Conservation (phyloP, 1,140 invertebrate genomes). For the Brachionus asplanchnoidis region DNA sequence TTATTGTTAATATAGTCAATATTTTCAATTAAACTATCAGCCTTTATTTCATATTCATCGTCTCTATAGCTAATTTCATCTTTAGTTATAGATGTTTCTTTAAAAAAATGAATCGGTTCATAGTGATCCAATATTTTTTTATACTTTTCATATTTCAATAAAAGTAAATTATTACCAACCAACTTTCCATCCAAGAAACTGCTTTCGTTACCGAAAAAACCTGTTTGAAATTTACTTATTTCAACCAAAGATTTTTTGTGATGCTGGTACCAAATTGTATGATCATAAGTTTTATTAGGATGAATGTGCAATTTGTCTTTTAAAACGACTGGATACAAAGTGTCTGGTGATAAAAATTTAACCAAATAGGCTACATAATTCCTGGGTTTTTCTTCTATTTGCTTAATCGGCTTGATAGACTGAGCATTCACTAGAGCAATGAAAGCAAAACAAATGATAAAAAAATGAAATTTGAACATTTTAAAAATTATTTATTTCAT, state of each 20-base stretch:
- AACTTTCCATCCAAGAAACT: neutral
- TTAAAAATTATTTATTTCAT: neutral
- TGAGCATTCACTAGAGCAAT: neutral
- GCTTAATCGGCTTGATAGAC: neutral
- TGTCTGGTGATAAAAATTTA: conserved; percentile 16
- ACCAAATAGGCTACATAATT: neutral
- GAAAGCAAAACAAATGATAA: neutral
- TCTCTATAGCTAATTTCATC: neutral
- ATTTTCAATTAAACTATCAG: neutral
- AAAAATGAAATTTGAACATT: neutral
- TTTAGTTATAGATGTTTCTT: neutral
- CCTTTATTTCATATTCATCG: neutral
- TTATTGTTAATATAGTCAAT: neutral
- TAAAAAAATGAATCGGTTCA: neutral
- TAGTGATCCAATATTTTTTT: neutral
- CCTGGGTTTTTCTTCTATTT: neutral
- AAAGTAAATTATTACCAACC: neutral
- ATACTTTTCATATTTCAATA: neutral
- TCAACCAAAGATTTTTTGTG: neutral
- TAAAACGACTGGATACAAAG: neutral
- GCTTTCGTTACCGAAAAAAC: neutral
- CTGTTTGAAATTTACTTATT: neutral
- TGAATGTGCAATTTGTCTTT: neutral
- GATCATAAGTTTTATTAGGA: neutral
- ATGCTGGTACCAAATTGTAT: neutral